A percentile compares a stretch with the other conserved stretches of the same genome.
Conservation (phyloP, 2,113 vertebrate genomes). For the Mustela lutreola region DNA sequence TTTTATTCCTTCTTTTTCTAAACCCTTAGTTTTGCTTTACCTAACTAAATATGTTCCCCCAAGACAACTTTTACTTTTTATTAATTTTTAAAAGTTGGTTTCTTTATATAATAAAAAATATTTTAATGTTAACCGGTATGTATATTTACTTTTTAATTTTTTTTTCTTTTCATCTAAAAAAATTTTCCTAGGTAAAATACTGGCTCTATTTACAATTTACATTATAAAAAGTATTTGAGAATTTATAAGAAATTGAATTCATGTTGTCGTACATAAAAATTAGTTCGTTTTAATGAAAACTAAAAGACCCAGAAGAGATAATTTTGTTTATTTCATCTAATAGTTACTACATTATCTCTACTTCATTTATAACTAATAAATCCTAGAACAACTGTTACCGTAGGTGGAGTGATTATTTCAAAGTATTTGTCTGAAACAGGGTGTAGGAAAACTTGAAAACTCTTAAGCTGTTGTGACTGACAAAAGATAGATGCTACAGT, state of each 20-base stretch:
- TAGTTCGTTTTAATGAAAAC: conserved; percentile 58
- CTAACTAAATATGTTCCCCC: conserved; percentile 66
- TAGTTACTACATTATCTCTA: neutral
- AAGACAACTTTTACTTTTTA: conserved; percentile 6
- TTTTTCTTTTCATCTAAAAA: neutral
- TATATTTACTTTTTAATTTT: neutral
- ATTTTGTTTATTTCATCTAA: conserved; percentile 56
- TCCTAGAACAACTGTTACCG: conserved; percentile 37
- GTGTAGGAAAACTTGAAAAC: conserved; percentile 6
- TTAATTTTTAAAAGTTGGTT: neutral
- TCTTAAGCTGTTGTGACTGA: neutral
- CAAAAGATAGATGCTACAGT: neutral
- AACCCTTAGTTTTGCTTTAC: conserved; percentile 54
- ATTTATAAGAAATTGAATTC: conserved; percentile 3
- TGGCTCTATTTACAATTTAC: neutral
- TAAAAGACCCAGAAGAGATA: neutral
- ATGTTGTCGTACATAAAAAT: conserved; percentile 11
- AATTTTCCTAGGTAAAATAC: neutral
- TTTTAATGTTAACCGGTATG: neutral
- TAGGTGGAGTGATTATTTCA: neutral
- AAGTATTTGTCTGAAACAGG: neutral
- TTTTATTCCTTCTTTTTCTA: conserved; percentile 86
- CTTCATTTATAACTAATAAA: conserved; percentile 12
- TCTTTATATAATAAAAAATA: neutral
- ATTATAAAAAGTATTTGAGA: neutral